A percentile compares a stretch with the other conserved stretches of the same genome.
Evolutionary conservation across 2,113 vertebrate genomes (phyloP).

Genomic region (Tragelaphus imberbis): DNA sequence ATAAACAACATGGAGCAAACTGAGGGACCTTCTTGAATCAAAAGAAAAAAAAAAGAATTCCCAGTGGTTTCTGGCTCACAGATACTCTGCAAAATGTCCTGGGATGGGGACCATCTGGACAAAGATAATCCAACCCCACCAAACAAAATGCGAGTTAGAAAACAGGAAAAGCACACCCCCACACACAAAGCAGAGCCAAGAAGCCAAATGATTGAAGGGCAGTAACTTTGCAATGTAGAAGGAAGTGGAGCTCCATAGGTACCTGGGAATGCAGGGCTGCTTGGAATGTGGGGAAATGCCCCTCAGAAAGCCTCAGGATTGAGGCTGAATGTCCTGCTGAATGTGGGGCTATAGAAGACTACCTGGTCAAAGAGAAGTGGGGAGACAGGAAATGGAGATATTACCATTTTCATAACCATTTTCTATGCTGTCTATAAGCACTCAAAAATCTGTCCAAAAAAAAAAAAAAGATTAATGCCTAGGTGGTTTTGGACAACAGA

Average conservation of each 20-base stretch:
- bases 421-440: neutral
- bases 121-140: slow-evolving; percentile 61
- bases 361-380: neutral
- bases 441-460: neutral
- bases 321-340: neutral
- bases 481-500: neutral
- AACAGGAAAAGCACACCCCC: slow-evolving; percentile 69
- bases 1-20: slow-evolving; percentile 29
- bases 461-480: neutral
- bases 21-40: slow-evolving; percentile 49
- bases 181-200: slow-evolving; percentile 50
- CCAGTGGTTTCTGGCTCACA: slow-evolving; percentile 63
- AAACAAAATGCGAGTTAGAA: slow-evolving; percentile 68
- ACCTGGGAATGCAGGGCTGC: neutral
- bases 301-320: neutral
- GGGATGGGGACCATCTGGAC: slow-evolving; percentile 72
- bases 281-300: neutral
- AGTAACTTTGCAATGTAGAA: neutral
- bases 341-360: neutral
- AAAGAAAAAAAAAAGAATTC: slow-evolving; percentile 8
- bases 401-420: neutral
- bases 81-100: slow-evolving; percentile 68
- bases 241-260: neutral
- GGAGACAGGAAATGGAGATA: slow-evolving; percentile 26
- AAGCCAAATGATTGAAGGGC: slow-evolving; percentile 30